Base-by-base conservation (phyloP, 2,797 vertebrate species). In the Micropoecilia bifurca region DNA sequence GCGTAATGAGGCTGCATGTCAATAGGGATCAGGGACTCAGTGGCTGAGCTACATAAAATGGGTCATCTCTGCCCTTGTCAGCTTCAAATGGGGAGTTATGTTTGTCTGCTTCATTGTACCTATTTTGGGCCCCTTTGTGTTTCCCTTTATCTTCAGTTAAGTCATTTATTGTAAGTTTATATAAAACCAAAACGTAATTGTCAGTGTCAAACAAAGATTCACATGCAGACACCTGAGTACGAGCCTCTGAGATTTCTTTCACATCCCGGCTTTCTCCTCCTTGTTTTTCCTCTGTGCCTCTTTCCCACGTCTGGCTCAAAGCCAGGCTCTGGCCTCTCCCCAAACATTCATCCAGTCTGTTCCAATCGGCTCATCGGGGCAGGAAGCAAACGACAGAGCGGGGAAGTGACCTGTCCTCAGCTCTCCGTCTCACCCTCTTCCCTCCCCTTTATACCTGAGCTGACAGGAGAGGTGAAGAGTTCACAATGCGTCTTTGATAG, bases 401-500 rank as follows among this genome's bases (percentile, higher is more conserved):
- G 79, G 90, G 91, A 93, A 86, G 76, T 88, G 85, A 85, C 80
- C 87, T 83, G 83, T 91, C 90, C 57, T 83, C 78, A 53, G 73
- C 82, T 80, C 79, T 76, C 61, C 0, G 76, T 66, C 76, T 82
- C 85, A 18, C 28, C 81, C 73, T 79, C 39, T 69, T 80, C 79
- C 81, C 66, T 85, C 39, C 55, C 78, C 16, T 63, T 71, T 18
- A 82, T 87, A 86, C 78, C 85, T 89, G 74, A 82, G 46, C 84
- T 77, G 79, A 76, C 53, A 30, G 74, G 61, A 79, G 25, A 4
- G 41, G 28, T 3, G 45, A 28, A 45, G 79, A 46, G 77, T 68
- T 79, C 66, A 82, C 72, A 43, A n/a, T 84, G 71, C 45, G 75
- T 71, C 69, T 85, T 87, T 80, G 59, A 85, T 12, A 55, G 50